Conservation (phyloP, 2,888 invertebrate genomes). For the Rhagonycha fulva region DNA sequence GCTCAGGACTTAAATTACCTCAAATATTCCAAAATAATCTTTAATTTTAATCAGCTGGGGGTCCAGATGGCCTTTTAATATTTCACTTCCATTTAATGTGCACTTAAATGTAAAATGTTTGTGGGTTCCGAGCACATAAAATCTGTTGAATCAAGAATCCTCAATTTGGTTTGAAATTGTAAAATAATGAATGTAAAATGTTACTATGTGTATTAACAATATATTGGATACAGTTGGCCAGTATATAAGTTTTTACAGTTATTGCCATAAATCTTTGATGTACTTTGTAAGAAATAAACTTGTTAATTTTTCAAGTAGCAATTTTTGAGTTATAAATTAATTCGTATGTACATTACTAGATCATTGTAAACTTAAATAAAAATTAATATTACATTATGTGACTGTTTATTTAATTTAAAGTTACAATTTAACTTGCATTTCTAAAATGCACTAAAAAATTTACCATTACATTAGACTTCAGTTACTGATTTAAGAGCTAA, state of each 20-base stretch:
- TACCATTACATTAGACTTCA: constrained; percentile 59
- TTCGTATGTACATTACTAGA: constrained; percentile 18
- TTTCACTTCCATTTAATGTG: background rate
- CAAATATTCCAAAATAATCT: background rate
- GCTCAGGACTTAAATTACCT: background rate
- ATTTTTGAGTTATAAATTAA: constrained; percentile 8
- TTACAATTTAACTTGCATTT: background rate
- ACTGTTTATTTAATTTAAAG: constrained; percentile 36
- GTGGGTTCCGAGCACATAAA: background rate
- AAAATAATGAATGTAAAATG: constrained; percentile 12
- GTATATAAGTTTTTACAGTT: constrained; percentile 6
- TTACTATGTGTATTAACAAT: constrained; percentile 13
- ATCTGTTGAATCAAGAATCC: background rate
- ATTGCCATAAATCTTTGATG: constrained; percentile 5
- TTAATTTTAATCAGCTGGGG: background rate
- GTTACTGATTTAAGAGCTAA: constrained; percentile 78
- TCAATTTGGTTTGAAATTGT: background rate
- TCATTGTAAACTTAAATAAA: constrained; percentile 25
- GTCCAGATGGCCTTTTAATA: background rate
- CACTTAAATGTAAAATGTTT: background rate
- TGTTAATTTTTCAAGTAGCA: background rate
- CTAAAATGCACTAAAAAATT: background rate
- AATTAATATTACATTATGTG: constrained; percentile 3
- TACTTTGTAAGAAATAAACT: background rate
- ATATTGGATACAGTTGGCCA: constrained; percentile 12